phyloP scores from a whole-genome alignment of 2,888 invertebrate species.

The Orthosia gothica region DNA sequence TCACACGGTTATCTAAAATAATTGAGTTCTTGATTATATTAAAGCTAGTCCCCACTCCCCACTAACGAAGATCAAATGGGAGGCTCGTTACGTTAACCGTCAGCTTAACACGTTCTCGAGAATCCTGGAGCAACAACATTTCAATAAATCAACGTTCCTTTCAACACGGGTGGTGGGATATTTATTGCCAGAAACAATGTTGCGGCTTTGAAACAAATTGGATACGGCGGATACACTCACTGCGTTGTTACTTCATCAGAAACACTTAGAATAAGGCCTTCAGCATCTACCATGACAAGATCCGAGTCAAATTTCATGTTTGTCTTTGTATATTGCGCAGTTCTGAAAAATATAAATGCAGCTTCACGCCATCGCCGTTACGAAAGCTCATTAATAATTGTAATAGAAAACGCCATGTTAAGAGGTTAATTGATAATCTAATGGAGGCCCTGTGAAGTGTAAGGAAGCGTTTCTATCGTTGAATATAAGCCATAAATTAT shows the following conservation, averaged over 20 bases:
- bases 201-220: constrained; percentile 65
- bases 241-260: constrained; percentile 25
- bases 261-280: constrained; percentile 36
- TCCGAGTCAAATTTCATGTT: constrained; percentile 4
- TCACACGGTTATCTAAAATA: background rate
- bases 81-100: constrained; percentile 43
- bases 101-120: constrained; percentile 52
- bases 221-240: constrained; percentile 50
- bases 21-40: constrained; percentile 12
- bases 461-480: constrained; percentile 68
- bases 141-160: constrained; percentile 64
- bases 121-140: constrained; percentile 54
- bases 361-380: constrained; percentile 43
- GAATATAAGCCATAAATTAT: constrained; percentile 78
- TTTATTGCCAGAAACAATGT: constrained; percentile 68
- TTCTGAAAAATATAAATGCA: constrained; percentile 38
- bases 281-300: constrained; percentile 10
- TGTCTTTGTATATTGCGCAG: constrained; percentile 37
- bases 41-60: constrained; percentile 9
- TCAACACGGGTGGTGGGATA: constrained; percentile 64
- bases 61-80: constrained; percentile 33
- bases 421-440: constrained; percentile 76
- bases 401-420: constrained; percentile 63
- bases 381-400: constrained; percentile 61
- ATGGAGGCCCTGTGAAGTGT: constrained; percentile 61